Percentiles rank a stretch among this genome's conserved stretches.
phyloP scores from a whole-genome alignment of 2,888 invertebrate species.

The Campoplex nolae region DNA sequence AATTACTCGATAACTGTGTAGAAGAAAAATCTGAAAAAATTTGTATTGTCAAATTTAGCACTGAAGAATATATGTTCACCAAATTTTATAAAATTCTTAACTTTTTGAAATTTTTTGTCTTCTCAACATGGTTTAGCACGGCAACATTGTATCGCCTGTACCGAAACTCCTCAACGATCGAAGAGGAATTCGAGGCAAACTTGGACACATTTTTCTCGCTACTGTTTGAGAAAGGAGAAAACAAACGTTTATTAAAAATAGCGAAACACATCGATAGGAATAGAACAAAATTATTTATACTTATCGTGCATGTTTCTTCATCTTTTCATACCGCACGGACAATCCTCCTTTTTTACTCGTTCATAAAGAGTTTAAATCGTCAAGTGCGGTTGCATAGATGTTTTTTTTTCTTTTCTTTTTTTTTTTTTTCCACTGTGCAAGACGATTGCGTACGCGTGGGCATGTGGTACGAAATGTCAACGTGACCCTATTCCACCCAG shows the following conservation, averaged over 20 bases:
- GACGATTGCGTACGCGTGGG: slow-evolving; percentile 71
- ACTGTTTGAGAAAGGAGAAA: not conserved
- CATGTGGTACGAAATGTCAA: slow-evolving; percentile 74
- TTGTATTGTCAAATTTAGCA: too few species aligned
- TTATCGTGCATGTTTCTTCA: not conserved
- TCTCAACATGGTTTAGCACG: too few species aligned
- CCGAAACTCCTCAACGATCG: too few species aligned
- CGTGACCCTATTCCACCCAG: slow-evolving; percentile 74
- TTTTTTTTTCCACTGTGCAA: slow-evolving; percentile 5
- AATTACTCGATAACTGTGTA: too few species aligned
- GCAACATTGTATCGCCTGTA: too few species aligned
- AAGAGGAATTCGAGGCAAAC: too few species aligned
- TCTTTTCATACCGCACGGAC: not conserved
- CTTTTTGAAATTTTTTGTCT: too few species aligned
- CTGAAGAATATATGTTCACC: too few species aligned
- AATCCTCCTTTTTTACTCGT: slow-evolving; percentile 15
- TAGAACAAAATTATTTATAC: not conserved
- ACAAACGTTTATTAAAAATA: not conserved
- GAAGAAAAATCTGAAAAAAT: too few species aligned
- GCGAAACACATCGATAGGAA: not conserved
- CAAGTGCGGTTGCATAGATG: slow-evolving; percentile 32
- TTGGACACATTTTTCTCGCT: too few species aligned
- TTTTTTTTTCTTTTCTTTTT: slow-evolving; percentile 26
- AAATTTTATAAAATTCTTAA: too few species aligned
- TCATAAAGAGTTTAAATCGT: slow-evolving; percentile 34